Evolutionary conservation across 2,888 invertebrate species (phyloP), one percentile per base, ranked within the genome.

Genomic region (Cordilura impudica): DNA sequence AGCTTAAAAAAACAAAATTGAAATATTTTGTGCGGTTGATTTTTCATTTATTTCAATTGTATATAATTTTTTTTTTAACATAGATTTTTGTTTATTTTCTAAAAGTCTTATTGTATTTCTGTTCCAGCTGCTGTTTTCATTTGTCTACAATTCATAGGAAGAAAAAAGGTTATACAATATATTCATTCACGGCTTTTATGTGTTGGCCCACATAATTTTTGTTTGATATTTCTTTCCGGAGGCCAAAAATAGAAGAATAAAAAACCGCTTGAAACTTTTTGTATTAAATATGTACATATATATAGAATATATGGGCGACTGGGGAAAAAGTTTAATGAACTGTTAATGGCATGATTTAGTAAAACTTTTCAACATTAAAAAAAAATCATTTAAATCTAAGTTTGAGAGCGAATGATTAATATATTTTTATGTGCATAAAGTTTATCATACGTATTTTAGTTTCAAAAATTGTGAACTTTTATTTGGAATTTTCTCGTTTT

Each of bases 261-360:
- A 49, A 70, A 56, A 65, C 49, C 54, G 35, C 65, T 66, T 67
- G 54, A 63, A 78, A 61, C 58, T 78, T 66, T 61, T 47, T 23
- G 53, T 69, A 60, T 49, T 58, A 49, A 39, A 29, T 26, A 45
- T 43, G 54, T 66, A 47, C 26, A 19, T 14, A 74, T 58, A 53
- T n/a, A n/a, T n/a, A 67, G 45, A 63, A 83, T 83, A 43, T 83
- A 82, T n/a, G n/a, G 83, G 83, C 83, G 81, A 83, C 81, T 83
- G 67, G 82, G 83, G 78, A 82, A 82, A 83, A 83, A 82, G 83
- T 82, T 82, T 81, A 82, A 79, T 82, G 83, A 83, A 83, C 83
- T 80, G 43, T 65, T 77, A 51, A 31, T 63, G 61, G 29, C 2
- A n/a, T n/a, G n/a, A n/a, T n/a, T n/a, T n/a, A n/a, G n/a, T n/a